Conservation (phyloP, 2,888 invertebrate genomes). For the Dichetophora obliterata region DNA sequence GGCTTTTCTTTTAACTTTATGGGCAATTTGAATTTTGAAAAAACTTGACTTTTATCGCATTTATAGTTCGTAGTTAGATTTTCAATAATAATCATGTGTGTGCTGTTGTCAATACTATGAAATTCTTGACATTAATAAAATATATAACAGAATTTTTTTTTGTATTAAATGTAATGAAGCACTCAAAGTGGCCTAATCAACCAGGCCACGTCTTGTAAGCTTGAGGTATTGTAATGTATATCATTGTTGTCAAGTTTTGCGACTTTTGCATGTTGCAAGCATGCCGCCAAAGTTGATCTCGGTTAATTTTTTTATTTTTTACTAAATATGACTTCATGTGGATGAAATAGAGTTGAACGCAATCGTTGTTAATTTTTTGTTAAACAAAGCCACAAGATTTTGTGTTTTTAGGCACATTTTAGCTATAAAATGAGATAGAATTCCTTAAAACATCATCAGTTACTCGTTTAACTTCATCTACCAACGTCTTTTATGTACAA, state of each 20-base stretch:
- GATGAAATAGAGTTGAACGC: slow-evolving; percentile 9
- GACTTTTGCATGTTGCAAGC: neutral
- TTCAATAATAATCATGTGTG: neutral
- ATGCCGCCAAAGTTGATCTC: neutral
- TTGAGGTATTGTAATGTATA: slow-evolving; percentile 10
- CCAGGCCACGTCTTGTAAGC: neutral
- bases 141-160: too few relatives aligned
- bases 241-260: neutral
- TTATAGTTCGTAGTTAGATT: neutral
- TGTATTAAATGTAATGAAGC: neutral
- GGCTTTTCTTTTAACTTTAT: slow-evolving; percentile 53
- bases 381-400: neutral
- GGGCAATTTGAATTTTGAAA: slow-evolving; percentile 46
- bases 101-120: too few relatives aligned
- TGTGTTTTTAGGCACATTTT: neutral
- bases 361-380: neutral
- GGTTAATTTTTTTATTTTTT: neutral
- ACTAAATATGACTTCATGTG: neutral
- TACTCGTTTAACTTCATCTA: neutral
- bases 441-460: neutral
- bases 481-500: neutral
- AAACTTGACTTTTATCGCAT: slow-evolving; percentile 10
- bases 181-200: too few relatives aligned
- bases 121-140: too few relatives aligned
- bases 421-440: slow-evolving; percentile 15